Percentiles rank a stretch among this genome's conserved stretches.
These are phyloP conservation scores for Pteruthius melanotis DNA, from an alignment of 2,113 vertebrate genomes.

Conservation along the genomic window DNA sequence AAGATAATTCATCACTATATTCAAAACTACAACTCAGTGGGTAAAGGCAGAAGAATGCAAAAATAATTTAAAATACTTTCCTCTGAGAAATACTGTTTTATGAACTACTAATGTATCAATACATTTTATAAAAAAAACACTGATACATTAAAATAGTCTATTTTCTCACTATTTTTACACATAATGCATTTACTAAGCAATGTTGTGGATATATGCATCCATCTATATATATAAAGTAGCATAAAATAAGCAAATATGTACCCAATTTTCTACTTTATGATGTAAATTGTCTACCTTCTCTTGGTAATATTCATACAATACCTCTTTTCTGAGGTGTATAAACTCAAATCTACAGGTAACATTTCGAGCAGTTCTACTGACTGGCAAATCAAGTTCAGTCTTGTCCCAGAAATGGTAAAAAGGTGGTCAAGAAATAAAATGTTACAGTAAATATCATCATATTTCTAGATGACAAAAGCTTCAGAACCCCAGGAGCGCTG, in stretches of 20 bases:
- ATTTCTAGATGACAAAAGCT: neutral
- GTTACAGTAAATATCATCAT: neutral
- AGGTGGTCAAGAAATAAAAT: neutral
- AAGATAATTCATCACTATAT: slow-evolving; percentile 19
- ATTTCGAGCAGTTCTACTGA: neutral
- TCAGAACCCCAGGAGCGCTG: rapidly evolving
- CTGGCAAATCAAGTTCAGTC: neutral
- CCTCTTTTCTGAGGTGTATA: neutral
- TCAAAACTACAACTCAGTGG: neutral
- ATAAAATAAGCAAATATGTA: neutral
- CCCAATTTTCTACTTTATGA: neutral
- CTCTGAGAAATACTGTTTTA: neutral
- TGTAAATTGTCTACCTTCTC: neutral
- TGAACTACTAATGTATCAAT: neutral
- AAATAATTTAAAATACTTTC: neutral
- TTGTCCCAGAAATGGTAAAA: neutral
- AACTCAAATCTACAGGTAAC: neutral
- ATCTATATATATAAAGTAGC: neutral
- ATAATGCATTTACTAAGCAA: neutral
- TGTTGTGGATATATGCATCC: neutral
- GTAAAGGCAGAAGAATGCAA: neutral
- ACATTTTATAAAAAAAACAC: neutral
- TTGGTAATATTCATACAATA: neutral
- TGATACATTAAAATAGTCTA: neutral
- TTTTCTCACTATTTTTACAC: neutral